phyloP scores from a whole-genome alignment of 2,797 vertebrate species.

The Danio albolineatus region DNA sequence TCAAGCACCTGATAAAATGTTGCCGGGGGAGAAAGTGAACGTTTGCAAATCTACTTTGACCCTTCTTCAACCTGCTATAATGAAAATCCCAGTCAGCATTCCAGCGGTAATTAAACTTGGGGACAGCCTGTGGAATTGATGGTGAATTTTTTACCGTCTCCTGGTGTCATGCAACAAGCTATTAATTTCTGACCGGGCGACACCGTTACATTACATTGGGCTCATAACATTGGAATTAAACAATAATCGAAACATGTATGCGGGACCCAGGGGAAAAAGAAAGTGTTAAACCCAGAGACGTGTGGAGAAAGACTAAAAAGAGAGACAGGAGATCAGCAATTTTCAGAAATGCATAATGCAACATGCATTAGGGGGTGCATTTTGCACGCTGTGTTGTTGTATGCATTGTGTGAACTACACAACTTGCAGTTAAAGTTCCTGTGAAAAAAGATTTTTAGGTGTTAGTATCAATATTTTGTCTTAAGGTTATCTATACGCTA shows the following conservation, averaged over 20 bases:
- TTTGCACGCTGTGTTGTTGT: conserved; percentile 17
- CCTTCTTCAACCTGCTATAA: conserved; percentile 55
- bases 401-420: conserved; percentile 9
- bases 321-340: neutral
- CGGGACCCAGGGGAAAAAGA: conserved; percentile 22
- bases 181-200: conserved; percentile 59
- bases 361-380: neutral
- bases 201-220: conserved; percentile 40
- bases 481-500: too few relatives aligned
- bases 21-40: conserved; percentile 34
- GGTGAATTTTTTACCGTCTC: conserved; percentile 43
- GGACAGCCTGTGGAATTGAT: conserved; percentile 50
- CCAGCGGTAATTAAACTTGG: conserved; percentile 58
- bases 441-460: too few relatives aligned
- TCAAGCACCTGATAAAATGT: conserved; percentile 55
- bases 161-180: conserved; percentile 54
- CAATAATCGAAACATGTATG: conserved; percentile 37
- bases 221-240: conserved; percentile 46
- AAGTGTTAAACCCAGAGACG: neutral
- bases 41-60: conserved; percentile 56
- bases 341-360: neutral
- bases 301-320: conserved; percentile 15
- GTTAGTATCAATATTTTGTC: too few relatives aligned
- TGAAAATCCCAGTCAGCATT: conserved; percentile 59
- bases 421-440: neutral